Conservation (phyloP, 1,140 invertebrate species). For the Calephelis virginiensis region DNA sequence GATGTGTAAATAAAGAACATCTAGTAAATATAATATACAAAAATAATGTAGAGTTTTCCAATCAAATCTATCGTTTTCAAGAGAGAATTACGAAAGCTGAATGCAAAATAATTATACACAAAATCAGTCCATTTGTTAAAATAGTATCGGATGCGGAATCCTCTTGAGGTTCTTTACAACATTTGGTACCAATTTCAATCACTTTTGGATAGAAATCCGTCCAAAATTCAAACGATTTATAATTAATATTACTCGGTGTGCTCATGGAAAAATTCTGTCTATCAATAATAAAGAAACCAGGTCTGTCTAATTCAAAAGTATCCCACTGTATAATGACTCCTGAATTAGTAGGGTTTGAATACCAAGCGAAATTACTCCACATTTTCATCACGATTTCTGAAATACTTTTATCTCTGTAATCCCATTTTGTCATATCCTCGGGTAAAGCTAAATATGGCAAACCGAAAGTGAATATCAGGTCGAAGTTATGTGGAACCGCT, state of each 20-base stretch:
- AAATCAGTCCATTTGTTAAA: constrained; percentile 33
- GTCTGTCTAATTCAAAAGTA: constrained; percentile 80
- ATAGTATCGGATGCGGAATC: constrained; percentile 51
- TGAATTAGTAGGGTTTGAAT: constrained; percentile 83
- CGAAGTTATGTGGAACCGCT: constrained; percentile 87
- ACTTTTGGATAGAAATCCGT: constrained; percentile 89
- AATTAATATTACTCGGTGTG: constrained; percentile 81
- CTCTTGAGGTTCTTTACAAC: constrained; percentile 81
- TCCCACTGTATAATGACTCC: constrained; percentile 86
- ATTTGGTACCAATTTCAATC: constrained; percentile 82
- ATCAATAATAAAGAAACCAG: constrained; percentile 85
- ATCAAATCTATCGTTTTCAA: constrained; percentile 29
- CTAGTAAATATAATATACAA: constrained; percentile 10
- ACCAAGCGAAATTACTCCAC: constrained; percentile 86
- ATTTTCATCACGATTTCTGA: constrained; percentile 87
- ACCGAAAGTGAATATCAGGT: constrained; percentile 88
- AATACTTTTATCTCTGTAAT: constrained; percentile 85
- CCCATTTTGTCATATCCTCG: constrained; percentile 82
- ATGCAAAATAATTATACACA: constrained; percentile 43
- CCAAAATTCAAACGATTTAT: constrained; percentile 89
- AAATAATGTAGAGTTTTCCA: background rate
- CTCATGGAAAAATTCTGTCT: constrained; percentile 85
- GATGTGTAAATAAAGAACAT: constrained; percentile 4
- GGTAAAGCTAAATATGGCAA: constrained; percentile 82
- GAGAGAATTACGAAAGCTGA: constrained; percentile 47